phyloP scores from a whole-genome alignment of 1,140 invertebrate species.

The Drosophila erecta region DNA sequence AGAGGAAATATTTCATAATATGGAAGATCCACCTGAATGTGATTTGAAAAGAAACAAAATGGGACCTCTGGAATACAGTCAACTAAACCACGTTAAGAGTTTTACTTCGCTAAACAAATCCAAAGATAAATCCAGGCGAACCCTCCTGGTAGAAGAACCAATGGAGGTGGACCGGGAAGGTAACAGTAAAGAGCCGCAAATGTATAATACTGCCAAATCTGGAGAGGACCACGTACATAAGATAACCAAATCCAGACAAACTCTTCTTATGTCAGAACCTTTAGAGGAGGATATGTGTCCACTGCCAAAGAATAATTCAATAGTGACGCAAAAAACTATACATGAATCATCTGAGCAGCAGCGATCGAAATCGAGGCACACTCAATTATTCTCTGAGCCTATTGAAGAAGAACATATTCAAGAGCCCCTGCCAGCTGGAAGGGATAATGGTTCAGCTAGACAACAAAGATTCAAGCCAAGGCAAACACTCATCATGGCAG shows the following conservation, averaged over 20 bases:
- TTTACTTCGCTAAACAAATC: neutral
- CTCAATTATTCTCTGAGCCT: neutral
- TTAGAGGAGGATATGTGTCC: neutral
- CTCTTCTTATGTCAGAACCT: neutral
- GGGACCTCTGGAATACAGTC: neutral
- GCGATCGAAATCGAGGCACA: neutral
- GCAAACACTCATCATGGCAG: conserved; percentile 16
- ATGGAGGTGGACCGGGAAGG: conserved; percentile 5
- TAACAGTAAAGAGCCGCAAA: neutral
- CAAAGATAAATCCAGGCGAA: conserved; percentile 24
- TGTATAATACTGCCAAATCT: too few relatives aligned
- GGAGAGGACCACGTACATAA: neutral
- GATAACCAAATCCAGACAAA: conserved; percentile 4
- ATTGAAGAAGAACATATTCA: conserved; percentile 5
- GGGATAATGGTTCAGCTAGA: neutral
- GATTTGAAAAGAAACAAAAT: neutral
- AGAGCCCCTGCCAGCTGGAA: neutral
- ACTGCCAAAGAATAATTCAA: neutral
- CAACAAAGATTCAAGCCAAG: neutral
- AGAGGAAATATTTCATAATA: neutral
- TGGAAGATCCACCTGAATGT: neutral
- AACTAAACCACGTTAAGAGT: neutral
- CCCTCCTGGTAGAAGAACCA: conserved; percentile 10
- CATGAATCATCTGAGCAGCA: neutral
- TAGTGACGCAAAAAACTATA: neutral